phyloP scores from a whole-genome alignment of 2,113 vertebrate genomes.

The Crotalus viridis region DNA sequence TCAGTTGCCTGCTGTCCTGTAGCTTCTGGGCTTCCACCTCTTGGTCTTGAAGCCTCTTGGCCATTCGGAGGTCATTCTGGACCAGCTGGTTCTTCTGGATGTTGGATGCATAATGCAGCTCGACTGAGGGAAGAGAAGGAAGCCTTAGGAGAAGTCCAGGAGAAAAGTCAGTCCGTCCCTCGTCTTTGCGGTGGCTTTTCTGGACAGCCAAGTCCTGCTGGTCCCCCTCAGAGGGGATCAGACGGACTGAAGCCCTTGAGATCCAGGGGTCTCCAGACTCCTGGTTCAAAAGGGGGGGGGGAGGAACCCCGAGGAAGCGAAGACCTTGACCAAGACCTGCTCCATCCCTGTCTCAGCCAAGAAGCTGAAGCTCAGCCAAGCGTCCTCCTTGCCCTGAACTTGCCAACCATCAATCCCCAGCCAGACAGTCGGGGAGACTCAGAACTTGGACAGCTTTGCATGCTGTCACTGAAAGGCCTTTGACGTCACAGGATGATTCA shows the following conservation, averaged over 20 bases:
- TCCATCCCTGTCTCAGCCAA: not conserved
- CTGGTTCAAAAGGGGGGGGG: too few relatives aligned
- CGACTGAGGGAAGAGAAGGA: conserved; percentile 50
- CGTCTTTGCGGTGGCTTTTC: too few relatives aligned
- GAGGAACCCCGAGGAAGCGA: too few relatives aligned
- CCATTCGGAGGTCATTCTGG: conserved; percentile 72
- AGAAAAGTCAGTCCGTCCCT: too few relatives aligned
- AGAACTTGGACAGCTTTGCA: too few relatives aligned
- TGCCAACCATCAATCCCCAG: not conserved
- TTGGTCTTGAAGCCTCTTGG: conserved; percentile 71
- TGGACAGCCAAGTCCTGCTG: too few relatives aligned
- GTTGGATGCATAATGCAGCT: conserved; percentile 75
- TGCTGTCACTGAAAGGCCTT: not conserved
- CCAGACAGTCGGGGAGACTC: not conserved
- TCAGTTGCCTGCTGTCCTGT: conserved; percentile 55
- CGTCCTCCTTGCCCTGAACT: not conserved
- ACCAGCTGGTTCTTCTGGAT: conserved; percentile 75
- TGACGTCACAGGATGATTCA: conserved; percentile 13
- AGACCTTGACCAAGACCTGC: too few relatives aligned
- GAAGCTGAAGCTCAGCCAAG: not conserved
- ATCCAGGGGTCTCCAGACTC: too few relatives aligned
- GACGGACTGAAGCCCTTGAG: too few relatives aligned
- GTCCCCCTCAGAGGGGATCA: too few relatives aligned
- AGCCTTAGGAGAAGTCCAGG: too few relatives aligned
- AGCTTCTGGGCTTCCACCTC: conserved; percentile 57